These are phyloP conservation scores for Bolinopsis microptera DNA, from an alignment of 37 sponge, comb jelly and placozoan genomes.

Conservation along the genomic window DNA sequence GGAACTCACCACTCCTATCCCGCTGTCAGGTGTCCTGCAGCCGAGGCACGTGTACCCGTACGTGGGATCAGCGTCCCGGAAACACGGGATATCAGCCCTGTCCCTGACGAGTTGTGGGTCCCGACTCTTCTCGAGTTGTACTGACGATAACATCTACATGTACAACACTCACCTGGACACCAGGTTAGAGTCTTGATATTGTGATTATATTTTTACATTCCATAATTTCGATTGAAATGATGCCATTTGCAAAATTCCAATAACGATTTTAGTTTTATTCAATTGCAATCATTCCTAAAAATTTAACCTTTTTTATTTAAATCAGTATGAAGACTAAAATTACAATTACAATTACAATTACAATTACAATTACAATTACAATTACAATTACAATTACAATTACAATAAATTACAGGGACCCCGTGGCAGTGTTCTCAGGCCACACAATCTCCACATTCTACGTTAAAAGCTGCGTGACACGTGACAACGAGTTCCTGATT, in stretches of 20 bases:
- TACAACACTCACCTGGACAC: constrained; percentile 41
- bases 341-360: no score
- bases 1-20: neutral
- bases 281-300: no score
- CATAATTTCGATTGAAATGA: neutral
- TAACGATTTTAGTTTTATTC: no score
- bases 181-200: neutral
- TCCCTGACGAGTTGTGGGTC: neutral
- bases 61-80: constrained; percentile 28
- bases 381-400: no score
- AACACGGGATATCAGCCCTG: constrained; percentile 19
- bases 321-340: no score
- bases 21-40: constrained; percentile 8
- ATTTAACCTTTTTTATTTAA: no score
- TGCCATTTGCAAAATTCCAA: no score
- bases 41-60: constrained; percentile 53
- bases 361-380: no score
- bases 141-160: constrained; percentile 53
- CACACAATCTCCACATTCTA: constrained; percentile 61
- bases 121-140: constrained; percentile 43
- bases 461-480: neutral
- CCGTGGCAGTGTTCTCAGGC: constrained; percentile 21
- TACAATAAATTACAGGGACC: no score
- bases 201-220: neutral
- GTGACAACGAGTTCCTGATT: constrained; percentile 12